Base-by-base conservation (phyloP, 2,113 vertebrate genomes). In the Passer montanus region DNA sequence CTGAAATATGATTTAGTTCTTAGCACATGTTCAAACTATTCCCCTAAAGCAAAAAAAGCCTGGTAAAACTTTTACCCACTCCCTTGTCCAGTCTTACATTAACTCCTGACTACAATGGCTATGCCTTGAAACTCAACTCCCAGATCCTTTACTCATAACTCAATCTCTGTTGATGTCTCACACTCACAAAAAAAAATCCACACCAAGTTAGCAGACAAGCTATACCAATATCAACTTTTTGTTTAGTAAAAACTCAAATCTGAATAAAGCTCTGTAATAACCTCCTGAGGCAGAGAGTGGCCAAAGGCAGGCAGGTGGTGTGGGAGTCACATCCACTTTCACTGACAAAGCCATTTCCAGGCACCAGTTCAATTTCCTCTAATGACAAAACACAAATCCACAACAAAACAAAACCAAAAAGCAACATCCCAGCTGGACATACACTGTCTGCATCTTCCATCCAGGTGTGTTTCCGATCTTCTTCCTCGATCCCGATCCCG, bases 371-470 rank as follows among this genome's bases (percentile, higher is more conserved):
- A 1, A 55, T 37, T 81, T 82, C 11, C 49, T n/a, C 18, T 20
- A 27, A 16, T 33, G 58, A 24, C 75, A 66, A 84, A 46, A 33
- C 10, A 35, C 19, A 76, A 64, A 28, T 9, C 33, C 44, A 16
- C 15, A 66, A 47, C 20, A 15, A 75, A 46, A 11, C 8, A n/a
- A 59, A 63, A 3, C 13, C 31, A 76, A 41, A 81, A 67, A 5
- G 2, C 74, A 80, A 14, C 44, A 69, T 10, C 47, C 6, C 21
- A 94, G 84, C 49, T 53, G 18, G 41, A 95, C 98, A 63, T 95
- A 99, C 99, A 49, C 99, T 99, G 93, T 99, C 99, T 2, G 99
- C 98, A 21, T 99, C 99, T 92, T 99, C 99, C 99, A 99, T 99
- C 99, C 99, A 99, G 44, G 99, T 99, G 90, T 99, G 99, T 75